Evolutionary conservation across 1,140 invertebrate genomes (phyloP).

Genomic region (Anoplolepis gracilipes): DNA sequence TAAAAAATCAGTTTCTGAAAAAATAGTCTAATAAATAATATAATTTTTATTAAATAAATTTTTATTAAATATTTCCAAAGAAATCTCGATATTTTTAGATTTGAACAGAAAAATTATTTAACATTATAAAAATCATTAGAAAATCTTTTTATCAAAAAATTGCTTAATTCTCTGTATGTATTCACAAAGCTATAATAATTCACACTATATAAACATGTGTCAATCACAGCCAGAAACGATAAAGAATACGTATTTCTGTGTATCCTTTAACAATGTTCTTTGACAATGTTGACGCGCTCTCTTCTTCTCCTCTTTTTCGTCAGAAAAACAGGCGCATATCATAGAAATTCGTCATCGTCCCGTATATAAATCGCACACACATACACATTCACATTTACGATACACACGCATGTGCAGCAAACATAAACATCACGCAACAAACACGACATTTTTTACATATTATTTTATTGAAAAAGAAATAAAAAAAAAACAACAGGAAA

Average conservation of each 20-base stretch:
- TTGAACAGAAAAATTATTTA: background rate
- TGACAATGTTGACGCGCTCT: no score
- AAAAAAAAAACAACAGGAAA: background rate
- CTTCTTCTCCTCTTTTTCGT: slow-evolving; percentile 6
- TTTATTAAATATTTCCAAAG: slow-evolving; percentile 6
- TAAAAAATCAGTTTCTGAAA: background rate
- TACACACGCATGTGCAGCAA: background rate
- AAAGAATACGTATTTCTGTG: background rate
- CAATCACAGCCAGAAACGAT: background rate
- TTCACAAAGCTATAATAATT: background rate
- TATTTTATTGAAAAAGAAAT: slow-evolving; percentile 7
- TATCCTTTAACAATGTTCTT: background rate
- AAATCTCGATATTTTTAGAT: background rate
- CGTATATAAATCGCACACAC: slow-evolving; percentile 26
- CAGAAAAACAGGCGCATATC: slow-evolving; percentile 18
- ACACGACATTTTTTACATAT: slow-evolving; percentile 48
- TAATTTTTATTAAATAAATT: background rate
- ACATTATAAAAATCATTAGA: background rate
- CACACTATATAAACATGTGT: background rate
- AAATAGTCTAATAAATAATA: background rate
- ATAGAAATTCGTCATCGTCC: slow-evolving; percentile 11
- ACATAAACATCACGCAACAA: background rate
- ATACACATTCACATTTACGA: background rate
- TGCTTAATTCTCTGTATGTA: background rate
- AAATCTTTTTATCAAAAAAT: background rate